Evolutionary conservation across 2,888 invertebrate genomes (phyloP).

Genomic region (Plusia festucae): DNA sequence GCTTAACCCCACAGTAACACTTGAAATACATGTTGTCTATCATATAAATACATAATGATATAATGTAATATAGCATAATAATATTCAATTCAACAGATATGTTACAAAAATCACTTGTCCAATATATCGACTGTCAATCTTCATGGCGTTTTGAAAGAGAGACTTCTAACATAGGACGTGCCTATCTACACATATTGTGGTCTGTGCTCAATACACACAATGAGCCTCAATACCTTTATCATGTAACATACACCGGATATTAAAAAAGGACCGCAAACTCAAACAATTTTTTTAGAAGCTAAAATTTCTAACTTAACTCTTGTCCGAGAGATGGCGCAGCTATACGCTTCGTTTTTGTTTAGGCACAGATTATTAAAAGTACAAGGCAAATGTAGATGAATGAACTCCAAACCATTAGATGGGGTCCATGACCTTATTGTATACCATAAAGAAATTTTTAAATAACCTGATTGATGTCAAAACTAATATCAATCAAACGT

Average conservation of each 20-base stretch:
- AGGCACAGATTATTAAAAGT: too few species aligned
- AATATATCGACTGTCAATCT: constrained; percentile 2
- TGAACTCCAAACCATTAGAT: not conserved
- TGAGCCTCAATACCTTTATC: constrained; percentile 25
- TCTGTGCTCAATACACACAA: constrained; percentile 30
- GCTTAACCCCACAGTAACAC: too few species aligned
- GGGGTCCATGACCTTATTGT: not conserved
- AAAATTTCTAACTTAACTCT: not conserved
- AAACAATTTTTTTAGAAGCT: constrained; percentile 15
- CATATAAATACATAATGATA: not conserved
- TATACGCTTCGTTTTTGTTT: too few species aligned
- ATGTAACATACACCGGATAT: constrained; percentile 39
- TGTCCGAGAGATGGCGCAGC: not conserved
- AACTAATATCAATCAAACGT: too few species aligned
- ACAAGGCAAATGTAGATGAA: too few species aligned
- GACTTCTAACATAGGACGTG: not conserved
- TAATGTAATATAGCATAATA: not conserved
- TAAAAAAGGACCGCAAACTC: constrained; percentile 43
- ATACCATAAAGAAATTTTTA: not conserved
- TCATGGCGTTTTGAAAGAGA: not conserved
- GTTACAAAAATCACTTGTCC: not conserved
- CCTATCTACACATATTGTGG: constrained; percentile 23
- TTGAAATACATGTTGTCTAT: too few species aligned
- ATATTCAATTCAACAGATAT: not conserved
- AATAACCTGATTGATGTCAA: too few species aligned